Conservation (phyloP, 2,113 vertebrate species). For the Phoxinus phoxinus region DNA sequence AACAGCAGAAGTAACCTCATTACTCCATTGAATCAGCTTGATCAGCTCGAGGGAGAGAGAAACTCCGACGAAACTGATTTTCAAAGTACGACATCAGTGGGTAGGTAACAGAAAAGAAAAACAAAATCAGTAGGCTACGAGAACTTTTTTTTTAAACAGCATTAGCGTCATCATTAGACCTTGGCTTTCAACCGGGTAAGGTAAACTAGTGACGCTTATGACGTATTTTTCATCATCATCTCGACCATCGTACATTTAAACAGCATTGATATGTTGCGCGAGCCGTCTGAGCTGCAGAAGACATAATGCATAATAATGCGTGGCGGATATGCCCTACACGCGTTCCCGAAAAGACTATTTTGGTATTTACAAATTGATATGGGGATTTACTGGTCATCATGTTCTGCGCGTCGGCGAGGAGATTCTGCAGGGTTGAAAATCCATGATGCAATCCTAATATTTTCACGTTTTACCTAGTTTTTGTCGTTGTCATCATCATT, state of each 20-base stretch:
- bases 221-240: constrained; percentile 50
- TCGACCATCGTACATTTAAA: neutral
- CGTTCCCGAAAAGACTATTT: constrained; percentile 9
- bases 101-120: neutral
- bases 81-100: neutral
- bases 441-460: constrained; percentile 26
- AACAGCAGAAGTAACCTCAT: neutral
- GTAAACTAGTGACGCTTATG: constrained; percentile 29
- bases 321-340: constrained; percentile 20
- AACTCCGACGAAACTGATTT: neutral
- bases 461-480: constrained; percentile 33
- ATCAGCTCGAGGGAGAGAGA: neutral
- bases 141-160: neutral
- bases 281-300: neutral
- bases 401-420: constrained; percentile 29
- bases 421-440: constrained; percentile 32
- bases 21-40: neutral
- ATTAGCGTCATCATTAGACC: neutral
- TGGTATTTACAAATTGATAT: constrained; percentile 13
- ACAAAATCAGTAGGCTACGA: too few species aligned
- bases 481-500: constrained; percentile 36
- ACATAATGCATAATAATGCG: constrained; percentile 29
- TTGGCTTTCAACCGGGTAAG: neutral
- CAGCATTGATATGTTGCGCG: constrained; percentile 15
- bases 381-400: constrained; percentile 30